Percentiles rank a stretch among this genome's conserved stretches.
These are phyloP conservation scores for Pan paniscus DNA, from an alignment of 2,113 vertebrate genomes.

Conservation along the genomic window DNA sequence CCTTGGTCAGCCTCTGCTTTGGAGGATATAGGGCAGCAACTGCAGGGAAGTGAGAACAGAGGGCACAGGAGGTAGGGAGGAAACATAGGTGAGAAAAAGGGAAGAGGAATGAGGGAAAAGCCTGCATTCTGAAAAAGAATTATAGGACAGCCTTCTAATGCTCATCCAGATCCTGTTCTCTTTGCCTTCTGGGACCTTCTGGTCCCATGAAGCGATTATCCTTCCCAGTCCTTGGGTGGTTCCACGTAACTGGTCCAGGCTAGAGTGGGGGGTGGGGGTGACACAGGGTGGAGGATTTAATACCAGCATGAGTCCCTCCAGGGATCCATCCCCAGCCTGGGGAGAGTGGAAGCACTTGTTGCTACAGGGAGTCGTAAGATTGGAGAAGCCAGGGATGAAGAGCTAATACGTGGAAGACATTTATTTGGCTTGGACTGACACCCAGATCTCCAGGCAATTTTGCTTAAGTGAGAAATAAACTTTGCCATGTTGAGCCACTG, in stretches of 20 bases:
- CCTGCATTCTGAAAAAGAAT: neutral
- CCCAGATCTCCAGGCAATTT: neutral
- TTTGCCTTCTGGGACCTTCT: neutral
- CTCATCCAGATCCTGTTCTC: neutral
- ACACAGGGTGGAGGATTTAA: neutral
- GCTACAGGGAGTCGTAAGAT: neutral
- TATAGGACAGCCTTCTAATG: neutral
- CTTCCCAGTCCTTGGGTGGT: neutral
- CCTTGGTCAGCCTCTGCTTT: neutral
- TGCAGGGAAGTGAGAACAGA: neutral
- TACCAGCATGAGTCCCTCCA: neutral
- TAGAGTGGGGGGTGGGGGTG: neutral
- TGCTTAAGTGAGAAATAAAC: slow-evolving; percentile 23
- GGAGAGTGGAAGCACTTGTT: neutral
- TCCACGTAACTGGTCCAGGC: neutral
- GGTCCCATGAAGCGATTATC: neutral
- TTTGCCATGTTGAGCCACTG: neutral
- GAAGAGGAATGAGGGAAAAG: neutral
- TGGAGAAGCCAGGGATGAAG: neutral
- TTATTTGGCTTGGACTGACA: neutral
- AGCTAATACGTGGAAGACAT: neutral
- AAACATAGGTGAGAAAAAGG: neutral
- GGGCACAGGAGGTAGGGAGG: neutral
- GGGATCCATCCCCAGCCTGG: neutral
- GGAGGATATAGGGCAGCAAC: neutral